phyloP scores from a whole-genome alignment of 1,140 invertebrate genomes.

The Hirudo medicinalis region DNA sequence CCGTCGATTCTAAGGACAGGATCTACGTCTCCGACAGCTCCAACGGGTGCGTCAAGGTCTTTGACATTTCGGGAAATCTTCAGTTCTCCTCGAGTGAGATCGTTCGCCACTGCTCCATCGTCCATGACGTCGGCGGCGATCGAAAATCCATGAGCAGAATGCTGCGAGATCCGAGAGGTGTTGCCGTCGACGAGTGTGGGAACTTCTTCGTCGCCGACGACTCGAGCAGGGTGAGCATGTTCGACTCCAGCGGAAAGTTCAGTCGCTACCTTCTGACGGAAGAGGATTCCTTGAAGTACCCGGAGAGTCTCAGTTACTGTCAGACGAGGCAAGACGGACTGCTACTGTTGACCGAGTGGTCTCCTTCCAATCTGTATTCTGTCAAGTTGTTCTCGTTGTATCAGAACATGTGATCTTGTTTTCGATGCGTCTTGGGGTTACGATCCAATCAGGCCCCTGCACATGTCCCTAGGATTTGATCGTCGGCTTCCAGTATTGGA shows the following conservation, averaged over 20 bases:
- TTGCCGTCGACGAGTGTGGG: conserved; percentile 13
- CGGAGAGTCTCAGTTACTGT: conserved; percentile 9
- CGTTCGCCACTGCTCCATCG: not conserved
- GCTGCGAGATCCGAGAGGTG: conserved; percentile 7
- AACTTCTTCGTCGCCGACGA: conserved; percentile 22
- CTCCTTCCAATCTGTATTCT: conserved; percentile 17
- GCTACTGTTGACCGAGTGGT: conserved; percentile 19
- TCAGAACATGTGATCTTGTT: not conserved
- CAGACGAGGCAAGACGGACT: not conserved
- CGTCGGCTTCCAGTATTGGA: too few relatives aligned
- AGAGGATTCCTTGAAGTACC: conserved; percentile 18
- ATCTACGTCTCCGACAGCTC: conserved; percentile 18
- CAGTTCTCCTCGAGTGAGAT: not conserved
- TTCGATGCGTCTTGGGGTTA: too few relatives aligned
- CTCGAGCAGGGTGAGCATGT: conserved; percentile 15
- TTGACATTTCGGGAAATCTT: conserved; percentile 13
- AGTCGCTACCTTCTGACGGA: conserved; percentile 16
- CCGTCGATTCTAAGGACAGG: conserved; percentile 18
- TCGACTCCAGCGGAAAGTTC: conserved; percentile 12
- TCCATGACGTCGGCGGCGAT: not conserved
- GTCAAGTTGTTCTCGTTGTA: conserved; percentile 20
- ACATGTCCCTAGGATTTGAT: too few relatives aligned
- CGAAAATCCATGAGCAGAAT: conserved; percentile 1
- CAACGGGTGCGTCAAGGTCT: conserved; percentile 20
- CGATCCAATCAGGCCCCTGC: too few relatives aligned